Base-by-base conservation (phyloP, 2,888 invertebrate species). In the Agriopis marginaria region DNA sequence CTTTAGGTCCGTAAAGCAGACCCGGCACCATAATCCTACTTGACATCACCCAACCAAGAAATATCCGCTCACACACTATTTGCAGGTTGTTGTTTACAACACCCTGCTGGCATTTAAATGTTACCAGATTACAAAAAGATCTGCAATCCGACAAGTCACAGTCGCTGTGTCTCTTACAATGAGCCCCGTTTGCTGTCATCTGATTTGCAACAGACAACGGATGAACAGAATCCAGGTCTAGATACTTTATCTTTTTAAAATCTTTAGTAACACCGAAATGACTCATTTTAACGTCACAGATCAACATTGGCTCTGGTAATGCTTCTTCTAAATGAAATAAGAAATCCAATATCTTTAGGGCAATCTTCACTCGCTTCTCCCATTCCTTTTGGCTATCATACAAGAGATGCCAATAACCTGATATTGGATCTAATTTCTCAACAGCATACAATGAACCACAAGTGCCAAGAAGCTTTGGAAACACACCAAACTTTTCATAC, bases 91-190 rank as follows among this genome's bases (percentile, higher is more conserved):
- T 96, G 81, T 96, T 96, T 7, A 91, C 89, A 2, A 96, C 94
- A 0, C 92, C 89, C 56, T 88, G 86, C 62, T 93, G 89, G 85
- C 97, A 97, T 75, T 89, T 93, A 42, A 89, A 87, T 10, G 88
- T 92, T 4, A 88, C 79, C 42, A 82, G 76, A 77, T 96, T 94
- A 82, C 97, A 97, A 68, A 92, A 87, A 0, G 96, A 96, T 53
- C 95, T 89, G 79, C 97, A 97, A 79, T 97, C 96, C 75, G 95
- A 95, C 81, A 95, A 95, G 82, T 96, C 95, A 86, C 97, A 97
- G 78, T 97, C 96, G 59, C 93, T 92, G 81, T 97, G 95, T 39
- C 82, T 86, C 10, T 89, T 85, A 82, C 97, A 97, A 9, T 82
- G 79, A 23, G 87, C 85, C 7, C 89, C 88, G 75, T 92, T 91